Conservation (phyloP, 1,140 invertebrate genomes). For the Chironomus striatipennis region DNA sequence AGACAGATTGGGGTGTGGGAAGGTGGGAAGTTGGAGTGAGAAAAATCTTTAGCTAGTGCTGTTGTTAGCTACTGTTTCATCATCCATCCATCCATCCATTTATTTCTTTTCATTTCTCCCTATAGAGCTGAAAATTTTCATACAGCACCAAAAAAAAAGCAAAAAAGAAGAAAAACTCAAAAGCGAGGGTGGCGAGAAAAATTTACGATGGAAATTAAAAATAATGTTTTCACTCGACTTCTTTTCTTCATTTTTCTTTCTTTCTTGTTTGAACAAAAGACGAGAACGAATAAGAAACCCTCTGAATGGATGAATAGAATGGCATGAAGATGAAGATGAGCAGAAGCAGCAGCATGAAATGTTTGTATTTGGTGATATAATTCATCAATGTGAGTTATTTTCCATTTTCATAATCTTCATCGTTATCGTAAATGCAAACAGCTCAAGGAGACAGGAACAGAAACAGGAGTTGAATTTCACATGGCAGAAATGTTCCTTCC, state of each 20-base stretch:
- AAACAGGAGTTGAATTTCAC: no score
- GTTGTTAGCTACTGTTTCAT: neutral
- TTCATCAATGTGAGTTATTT: constrained; percentile 21
- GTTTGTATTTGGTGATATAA: neutral
- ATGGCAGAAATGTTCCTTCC: no score
- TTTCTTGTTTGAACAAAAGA: neutral
- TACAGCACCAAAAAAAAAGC: neutral
- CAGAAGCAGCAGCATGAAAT: neutral
- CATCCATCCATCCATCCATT: constrained; percentile 11
- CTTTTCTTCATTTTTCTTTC: neutral
- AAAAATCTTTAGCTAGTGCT: neutral
- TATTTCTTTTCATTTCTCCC: neutral
- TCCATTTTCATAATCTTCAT: neutral
- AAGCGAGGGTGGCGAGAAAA: neutral
- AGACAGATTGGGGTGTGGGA: neutral
- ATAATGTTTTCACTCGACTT: constrained; percentile 19
- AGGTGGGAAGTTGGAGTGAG: neutral
- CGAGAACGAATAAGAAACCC: neutral
- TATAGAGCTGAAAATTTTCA: constrained; percentile 1
- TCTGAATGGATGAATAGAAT: neutral
- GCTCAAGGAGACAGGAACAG: no score
- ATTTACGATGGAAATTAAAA: constrained; percentile 22
- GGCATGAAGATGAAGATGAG: neutral
- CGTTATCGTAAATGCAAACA: neutral
- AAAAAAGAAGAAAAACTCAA: neutral